Evolutionary conservation across 1,140 invertebrate genomes (phyloP).

Genomic region (Macrotrachela quadricornifera): DNA sequence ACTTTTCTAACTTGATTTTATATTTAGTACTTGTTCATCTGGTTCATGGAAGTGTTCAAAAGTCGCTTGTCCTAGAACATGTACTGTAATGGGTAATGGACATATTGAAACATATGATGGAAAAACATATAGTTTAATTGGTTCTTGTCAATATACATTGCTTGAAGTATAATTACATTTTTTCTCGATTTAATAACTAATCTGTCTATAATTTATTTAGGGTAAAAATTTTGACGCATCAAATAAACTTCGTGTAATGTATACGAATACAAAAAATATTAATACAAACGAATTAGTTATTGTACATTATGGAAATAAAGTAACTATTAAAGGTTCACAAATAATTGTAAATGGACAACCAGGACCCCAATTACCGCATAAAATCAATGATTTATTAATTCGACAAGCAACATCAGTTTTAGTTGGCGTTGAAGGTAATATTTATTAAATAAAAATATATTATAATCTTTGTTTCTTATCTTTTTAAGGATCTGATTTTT

Average conservation of each 20-base stretch:
- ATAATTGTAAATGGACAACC: too few species aligned
- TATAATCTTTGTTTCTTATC: too few species aligned
- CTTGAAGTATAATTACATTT: conserved; percentile 5
- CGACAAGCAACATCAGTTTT: too few species aligned
- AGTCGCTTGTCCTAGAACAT: conserved; percentile 23
- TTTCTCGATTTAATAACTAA: neutral
- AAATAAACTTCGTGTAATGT: too few species aligned
- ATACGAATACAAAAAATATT: too few species aligned
- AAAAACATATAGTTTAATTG: conserved; percentile 8
- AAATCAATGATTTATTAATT: too few species aligned
- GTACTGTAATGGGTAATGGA: conserved; percentile 41
- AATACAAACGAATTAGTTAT: too few species aligned
- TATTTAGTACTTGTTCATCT: conserved; percentile 17
- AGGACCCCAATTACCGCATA: too few species aligned
- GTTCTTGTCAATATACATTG: conserved; percentile 10
- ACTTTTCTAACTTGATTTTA: neutral
- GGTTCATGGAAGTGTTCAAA: conserved; percentile 19
- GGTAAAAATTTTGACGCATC: neutral
- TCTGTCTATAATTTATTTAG: neutral
- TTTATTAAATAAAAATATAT: too few species aligned
- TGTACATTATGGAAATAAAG: too few species aligned
- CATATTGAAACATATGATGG: conserved; percentile 12
- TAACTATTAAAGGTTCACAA: too few species aligned
- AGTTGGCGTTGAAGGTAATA: too few species aligned
- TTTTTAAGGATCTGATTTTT: conserved; percentile 7